A percentile compares a stretch with the other conserved stretches of the same genome.
Conservation (phyloP, 2,113 vertebrate genomes). For the Ptilonorhynchus violaceus region DNA sequence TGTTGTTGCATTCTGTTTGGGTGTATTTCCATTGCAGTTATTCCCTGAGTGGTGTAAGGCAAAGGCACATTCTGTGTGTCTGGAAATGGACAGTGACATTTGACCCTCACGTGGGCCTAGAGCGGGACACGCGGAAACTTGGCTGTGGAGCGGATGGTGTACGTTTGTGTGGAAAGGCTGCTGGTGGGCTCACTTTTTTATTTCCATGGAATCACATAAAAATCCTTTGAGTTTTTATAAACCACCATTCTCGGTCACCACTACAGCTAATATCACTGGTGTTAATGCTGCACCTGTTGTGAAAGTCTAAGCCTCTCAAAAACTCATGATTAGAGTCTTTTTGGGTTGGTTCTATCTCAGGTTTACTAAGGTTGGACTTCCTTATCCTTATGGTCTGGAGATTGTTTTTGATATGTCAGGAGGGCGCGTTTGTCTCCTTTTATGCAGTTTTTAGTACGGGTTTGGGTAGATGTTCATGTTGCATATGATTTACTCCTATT, state of each 20-base stretch:
- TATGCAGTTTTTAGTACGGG: neutral
- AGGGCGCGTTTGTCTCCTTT: neutral
- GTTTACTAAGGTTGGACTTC: neutral
- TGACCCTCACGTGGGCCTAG: accelerated
- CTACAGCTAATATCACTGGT: neutral
- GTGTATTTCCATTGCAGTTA: neutral
- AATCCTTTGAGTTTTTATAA: neutral
- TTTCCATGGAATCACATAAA: neutral
- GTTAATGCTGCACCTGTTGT: neutral
- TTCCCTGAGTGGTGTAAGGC: neutral
- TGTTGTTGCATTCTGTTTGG: neutral
- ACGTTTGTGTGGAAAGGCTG: too few species aligned
- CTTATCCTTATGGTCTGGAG: neutral
- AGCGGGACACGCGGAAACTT: accelerated
- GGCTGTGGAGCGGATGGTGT: accelerated
- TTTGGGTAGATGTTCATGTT: neutral
- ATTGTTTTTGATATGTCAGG: neutral
- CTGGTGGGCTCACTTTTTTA: neutral
- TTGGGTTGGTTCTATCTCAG: neutral
- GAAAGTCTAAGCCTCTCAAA: neutral
- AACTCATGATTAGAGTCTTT: neutral
- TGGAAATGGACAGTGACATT: neutral
- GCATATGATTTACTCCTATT: neutral
- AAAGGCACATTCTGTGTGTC: neutral
- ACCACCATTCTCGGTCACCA: too few species aligned